These are phyloP conservation scores for Pomatostomus ruficeps DNA, from an alignment of 2,113 vertebrate genomes.

Conservation along the genomic window DNA sequence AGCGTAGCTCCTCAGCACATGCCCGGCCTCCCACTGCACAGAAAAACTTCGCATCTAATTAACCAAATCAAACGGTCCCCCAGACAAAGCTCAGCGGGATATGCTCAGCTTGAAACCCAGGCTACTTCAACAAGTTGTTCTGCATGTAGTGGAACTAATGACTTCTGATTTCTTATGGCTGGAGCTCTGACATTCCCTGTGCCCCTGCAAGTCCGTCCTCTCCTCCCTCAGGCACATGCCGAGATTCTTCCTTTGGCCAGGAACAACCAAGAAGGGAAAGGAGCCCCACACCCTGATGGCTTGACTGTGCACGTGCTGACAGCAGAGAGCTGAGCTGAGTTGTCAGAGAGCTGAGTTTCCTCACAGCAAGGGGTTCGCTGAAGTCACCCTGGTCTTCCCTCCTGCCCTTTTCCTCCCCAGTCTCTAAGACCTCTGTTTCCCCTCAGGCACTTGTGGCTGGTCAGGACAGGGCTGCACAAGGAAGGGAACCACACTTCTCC, in stretches of 20 bases:
- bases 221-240: neutral
- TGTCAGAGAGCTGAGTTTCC: neutral
- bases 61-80: conserved; percentile 15
- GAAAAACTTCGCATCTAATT: neutral
- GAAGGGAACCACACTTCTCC: neutral
- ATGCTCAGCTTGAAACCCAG: neutral
- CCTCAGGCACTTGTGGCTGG: rapidly evolving
- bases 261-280: neutral
- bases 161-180: neutral
- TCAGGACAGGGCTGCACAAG: rapidly evolving
- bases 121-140: neutral
- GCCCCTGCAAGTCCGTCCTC: neutral
- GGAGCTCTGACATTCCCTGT: neutral
- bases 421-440: neutral
- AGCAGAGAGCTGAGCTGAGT: neutral
- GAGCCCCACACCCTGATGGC: rapidly evolving
- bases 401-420: neutral
- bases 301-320: rapidly evolving
- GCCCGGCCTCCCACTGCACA: conserved; percentile 24
- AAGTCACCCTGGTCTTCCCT: neutral
- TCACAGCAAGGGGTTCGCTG: neutral
- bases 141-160: neutral
- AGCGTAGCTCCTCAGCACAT: neutral
- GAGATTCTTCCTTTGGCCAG: neutral
- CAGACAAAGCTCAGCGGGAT: neutral